Conservation (phyloP, 2,797 vertebrate genomes). For the Scyliorhinus canicula region DNA sequence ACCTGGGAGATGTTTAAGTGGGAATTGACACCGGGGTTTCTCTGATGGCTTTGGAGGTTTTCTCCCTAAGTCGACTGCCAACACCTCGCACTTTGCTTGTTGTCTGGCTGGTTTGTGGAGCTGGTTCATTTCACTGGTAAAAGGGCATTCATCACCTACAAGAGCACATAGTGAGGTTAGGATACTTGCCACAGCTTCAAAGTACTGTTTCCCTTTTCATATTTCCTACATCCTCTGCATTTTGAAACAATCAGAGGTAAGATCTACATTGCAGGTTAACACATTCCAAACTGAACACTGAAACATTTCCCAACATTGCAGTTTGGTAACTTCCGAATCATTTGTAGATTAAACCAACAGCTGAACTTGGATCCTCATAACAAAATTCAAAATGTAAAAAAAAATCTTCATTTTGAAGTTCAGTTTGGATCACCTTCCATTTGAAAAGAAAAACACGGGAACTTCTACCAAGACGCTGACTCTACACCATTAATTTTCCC, state of each 20-base stretch:
- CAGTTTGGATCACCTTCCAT: neutral
- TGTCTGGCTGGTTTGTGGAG: neutral
- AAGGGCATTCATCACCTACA: neutral
- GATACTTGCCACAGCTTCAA: neutral
- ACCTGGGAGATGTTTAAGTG: neutral
- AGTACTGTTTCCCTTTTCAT: neutral
- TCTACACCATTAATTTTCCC: neutral
- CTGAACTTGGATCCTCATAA: neutral
- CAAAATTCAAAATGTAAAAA: neutral
- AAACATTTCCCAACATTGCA: neutral
- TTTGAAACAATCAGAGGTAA: neutral
- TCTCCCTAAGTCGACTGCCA: neutral
- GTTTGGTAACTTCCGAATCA: neutral
- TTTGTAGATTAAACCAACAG: neutral
- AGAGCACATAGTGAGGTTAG: neutral
- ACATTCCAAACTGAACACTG: neutral
- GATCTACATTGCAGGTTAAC: neutral
- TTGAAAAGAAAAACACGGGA: neutral
- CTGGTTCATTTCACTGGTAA: neutral
- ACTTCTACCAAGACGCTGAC: neutral
- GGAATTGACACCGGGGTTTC: neutral
- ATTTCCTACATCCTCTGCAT: neutral
- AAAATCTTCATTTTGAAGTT: neutral
- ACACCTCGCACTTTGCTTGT: neutral
- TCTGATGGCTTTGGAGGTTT: conserved; percentile 1